These are phyloP conservation scores for Spicauda simplicius DNA, from an alignment of 2,888 invertebrate species.

Conservation along the genomic window DNA sequence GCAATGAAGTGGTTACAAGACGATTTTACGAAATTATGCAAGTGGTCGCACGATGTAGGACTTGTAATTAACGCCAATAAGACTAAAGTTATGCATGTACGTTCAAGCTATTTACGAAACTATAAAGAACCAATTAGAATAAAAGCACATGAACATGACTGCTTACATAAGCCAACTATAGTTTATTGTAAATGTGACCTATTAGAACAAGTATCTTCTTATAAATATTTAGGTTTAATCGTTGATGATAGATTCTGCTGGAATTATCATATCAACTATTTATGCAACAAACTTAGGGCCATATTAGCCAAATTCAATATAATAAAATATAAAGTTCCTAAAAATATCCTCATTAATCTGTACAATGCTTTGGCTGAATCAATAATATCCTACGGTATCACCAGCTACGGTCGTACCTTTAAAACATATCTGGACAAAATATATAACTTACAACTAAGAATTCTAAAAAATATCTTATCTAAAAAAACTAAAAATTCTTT, in stretches of 20 bases:
- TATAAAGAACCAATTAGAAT: neutral
- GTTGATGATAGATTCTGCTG: constrained; percentile 16
- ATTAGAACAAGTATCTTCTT: neutral
- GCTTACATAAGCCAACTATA: neutral
- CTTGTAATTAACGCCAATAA: constrained; percentile 21
- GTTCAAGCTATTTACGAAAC: neutral
- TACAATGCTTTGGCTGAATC: constrained; percentile 10
- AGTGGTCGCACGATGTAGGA: constrained; percentile 23
- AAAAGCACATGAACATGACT: constrained; percentile 3
- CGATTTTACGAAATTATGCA: neutral
- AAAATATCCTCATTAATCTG: neutral
- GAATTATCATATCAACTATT: constrained; percentile 5
- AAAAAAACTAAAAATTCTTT: neutral
- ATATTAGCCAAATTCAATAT: constrained; percentile 8
- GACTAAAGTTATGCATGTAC: constrained; percentile 11
- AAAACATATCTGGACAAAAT: constrained; percentile 22
- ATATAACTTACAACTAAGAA: constrained; percentile 17
- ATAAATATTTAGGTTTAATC: constrained; percentile 20
- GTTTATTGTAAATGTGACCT: neutral
- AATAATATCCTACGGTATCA: constrained; percentile 25
- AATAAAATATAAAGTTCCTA: constrained; percentile 7
- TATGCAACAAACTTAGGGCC: constrained; percentile 18
- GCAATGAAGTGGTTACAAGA: neutral
- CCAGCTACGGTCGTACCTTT: constrained; percentile 26
- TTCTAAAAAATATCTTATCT: constrained; percentile 22